phyloP scores from a whole-genome alignment of 2,113 vertebrate species.

The Alces alces region DNA sequence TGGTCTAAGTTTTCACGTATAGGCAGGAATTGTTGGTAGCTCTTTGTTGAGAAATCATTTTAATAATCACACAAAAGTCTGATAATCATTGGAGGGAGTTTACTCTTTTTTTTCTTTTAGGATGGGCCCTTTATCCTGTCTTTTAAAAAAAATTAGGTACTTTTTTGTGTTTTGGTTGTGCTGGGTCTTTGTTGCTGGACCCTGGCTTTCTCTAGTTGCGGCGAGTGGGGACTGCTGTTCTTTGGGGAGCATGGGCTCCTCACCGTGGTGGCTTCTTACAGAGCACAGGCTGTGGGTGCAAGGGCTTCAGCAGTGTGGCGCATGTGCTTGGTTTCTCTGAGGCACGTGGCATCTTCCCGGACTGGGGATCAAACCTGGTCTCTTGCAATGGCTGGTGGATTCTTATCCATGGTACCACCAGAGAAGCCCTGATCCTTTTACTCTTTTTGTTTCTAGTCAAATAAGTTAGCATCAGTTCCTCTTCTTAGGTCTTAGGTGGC shows the following conservation, averaged over 20 bases:
- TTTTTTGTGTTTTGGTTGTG: not conserved
- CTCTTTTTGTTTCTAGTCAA: not conserved
- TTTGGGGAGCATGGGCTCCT: not conserved
- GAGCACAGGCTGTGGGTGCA: not conserved
- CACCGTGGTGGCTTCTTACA: not conserved
- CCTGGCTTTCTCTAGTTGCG: not conserved
- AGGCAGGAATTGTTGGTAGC: not conserved
- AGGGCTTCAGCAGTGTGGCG: fast-evolving
- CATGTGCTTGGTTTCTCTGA: not conserved
- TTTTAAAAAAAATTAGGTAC: not conserved
- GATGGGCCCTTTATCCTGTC: not conserved
- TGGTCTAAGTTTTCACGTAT: not conserved
- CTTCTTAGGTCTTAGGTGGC: not conserved
- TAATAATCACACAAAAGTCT: not conserved
- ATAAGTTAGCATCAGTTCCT: not conserved
- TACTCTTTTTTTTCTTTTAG: not conserved
- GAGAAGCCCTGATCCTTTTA: not conserved
- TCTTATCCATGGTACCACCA: not conserved
- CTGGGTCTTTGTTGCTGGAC: not conserved
- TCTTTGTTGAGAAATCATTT: not conserved
- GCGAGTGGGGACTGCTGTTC: not conserved
- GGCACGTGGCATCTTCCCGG: not conserved
- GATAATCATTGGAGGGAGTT: not conserved
- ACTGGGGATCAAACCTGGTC: not conserved
- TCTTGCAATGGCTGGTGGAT: not conserved